Conservation (phyloP, 2,797 vertebrate species). For the Anabas testudineus region DNA sequence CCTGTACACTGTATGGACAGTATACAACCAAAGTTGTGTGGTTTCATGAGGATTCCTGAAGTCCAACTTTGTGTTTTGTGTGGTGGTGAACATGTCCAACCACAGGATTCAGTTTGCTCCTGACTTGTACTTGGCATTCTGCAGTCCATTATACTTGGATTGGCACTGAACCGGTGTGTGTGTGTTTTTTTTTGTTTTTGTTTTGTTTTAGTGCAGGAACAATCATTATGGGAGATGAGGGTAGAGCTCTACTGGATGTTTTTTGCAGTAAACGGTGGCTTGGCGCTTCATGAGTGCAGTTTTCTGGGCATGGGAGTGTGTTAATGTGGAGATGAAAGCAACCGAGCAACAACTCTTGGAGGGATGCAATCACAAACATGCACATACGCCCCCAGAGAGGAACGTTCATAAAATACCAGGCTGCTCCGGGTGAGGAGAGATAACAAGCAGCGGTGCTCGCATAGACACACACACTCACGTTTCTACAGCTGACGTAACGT, state of each 20-base stretch:
- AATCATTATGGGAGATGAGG: conserved; percentile 28
- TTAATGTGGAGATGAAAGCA: conserved; percentile 46
- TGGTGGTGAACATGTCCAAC: background rate
- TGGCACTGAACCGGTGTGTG: conserved; percentile 10
- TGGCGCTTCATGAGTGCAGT: conserved; percentile 14
- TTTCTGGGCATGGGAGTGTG: background rate
- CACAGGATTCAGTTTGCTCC: background rate
- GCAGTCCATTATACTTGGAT: conserved; percentile 11
- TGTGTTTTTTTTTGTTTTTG: too few species aligned
- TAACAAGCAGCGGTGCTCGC: conserved; percentile 10
- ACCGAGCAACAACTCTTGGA: conserved; percentile 28
- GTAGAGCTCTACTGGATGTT: conserved; percentile 2
- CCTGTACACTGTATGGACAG: conserved; percentile 5
- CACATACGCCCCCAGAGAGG: background rate
- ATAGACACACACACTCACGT: background rate
- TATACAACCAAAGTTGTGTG: conserved; percentile 18
- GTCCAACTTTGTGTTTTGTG: conserved; percentile 3
- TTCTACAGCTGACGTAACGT: too few species aligned
- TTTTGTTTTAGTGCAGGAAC: conserved; percentile 10
- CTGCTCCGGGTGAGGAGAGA: conserved; percentile 21
- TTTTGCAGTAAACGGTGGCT: conserved; percentile 18
- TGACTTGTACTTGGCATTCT: conserved; percentile 14
- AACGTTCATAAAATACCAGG: conserved; percentile 25
- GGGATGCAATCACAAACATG: conserved; percentile 16
- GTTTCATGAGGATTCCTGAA: conserved; percentile 5